Evolutionary conservation across 37 sponge, comb jelly and placozoan species (phyloP), one percentile per base, ranked within the genome.

Genomic region (Chondrilla cf. caribensis): DNA sequence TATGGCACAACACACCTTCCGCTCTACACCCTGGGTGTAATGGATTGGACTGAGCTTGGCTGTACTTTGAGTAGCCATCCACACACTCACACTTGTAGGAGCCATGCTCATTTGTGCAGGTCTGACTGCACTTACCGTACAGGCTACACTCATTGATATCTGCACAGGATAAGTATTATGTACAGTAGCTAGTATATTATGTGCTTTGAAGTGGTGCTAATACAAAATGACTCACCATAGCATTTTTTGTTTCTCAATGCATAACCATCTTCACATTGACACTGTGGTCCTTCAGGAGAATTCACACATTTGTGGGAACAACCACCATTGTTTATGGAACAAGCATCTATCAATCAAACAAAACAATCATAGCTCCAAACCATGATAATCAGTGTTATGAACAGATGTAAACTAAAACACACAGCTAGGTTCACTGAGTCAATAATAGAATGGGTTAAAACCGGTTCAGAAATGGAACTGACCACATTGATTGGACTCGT

Each of bases 61-160:
- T 40, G 22, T n/a, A 18, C 43, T 18, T 47, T 47, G 2, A 2
- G 36, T 73, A 73, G 42, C 76, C 76, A 4, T 41, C 44, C 41
- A 73, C 43, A 73, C 76, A 73, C 44, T 42, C 40, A 43, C 76
- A 73, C 25, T 37, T 36, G 44, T 40, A 73, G 44, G 76, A 73
- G 41, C 76, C 76, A 21, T 39, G 76, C 0, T 41, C 40, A 6
- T 73, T 73, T 3, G 17, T 15, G 25, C 76, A 73, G 21, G 25
- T 38, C 44, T 73, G 76, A 42, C 44, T 42, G 44, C 76, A 73
- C 18, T 4, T 73, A 9, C 76, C 76, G 40, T 73, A 73, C 21
- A 22, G 36, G 24, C 44, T 39, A 25, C 76, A 73, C 43, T 73
- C 76, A 40, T 73, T 22, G 25, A 73, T 40, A 25, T 73, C 76